These are phyloP conservation scores for Tachina lurida DNA, from an alignment of 2,888 invertebrate species.

Conservation along the genomic window DNA sequence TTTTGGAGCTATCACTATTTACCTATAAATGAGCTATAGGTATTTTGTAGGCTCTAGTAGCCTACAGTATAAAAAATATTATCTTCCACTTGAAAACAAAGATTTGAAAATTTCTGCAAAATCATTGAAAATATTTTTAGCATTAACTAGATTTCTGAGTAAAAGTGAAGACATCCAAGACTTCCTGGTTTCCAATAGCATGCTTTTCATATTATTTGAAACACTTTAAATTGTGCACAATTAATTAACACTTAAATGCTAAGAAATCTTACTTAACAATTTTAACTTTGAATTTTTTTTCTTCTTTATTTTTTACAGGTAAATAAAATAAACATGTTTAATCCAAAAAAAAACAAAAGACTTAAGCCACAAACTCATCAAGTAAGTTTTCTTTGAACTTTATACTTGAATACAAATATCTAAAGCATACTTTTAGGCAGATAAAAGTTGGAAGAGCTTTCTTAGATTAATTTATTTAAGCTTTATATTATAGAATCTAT, in stretches of 20 bases:
- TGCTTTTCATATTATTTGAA: not conserved
- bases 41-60: too few relatives aligned
- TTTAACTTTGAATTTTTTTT: not conserved
- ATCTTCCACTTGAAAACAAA: too few relatives aligned
- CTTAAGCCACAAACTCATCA: conserved; percentile 15
- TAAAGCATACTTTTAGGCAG: too few relatives aligned
- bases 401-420: too few relatives aligned
- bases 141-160: not conserved
- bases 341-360: conserved; percentile 21
- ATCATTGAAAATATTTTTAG: too few relatives aligned
- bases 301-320: conserved; percentile 6
- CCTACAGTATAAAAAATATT: too few relatives aligned
- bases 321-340: not conserved
- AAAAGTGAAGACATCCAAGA: not conserved
- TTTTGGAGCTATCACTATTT: too few relatives aligned
- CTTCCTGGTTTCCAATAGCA: conserved; percentile 13
- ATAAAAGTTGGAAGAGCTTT: too few relatives aligned
- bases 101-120: too few relatives aligned
- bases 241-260: conserved; percentile 29
- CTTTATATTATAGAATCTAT: too few relatives aligned
- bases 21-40: too few relatives aligned
- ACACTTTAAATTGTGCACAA: not conserved
- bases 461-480: too few relatives aligned
- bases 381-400: not conserved
- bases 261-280: conserved; percentile 11